Evolutionary conservation across 2,797 vertebrate genomes (phyloP), one percentile per base, ranked within the genome.

Genomic region (Sebastes wilsoni): DNA sequence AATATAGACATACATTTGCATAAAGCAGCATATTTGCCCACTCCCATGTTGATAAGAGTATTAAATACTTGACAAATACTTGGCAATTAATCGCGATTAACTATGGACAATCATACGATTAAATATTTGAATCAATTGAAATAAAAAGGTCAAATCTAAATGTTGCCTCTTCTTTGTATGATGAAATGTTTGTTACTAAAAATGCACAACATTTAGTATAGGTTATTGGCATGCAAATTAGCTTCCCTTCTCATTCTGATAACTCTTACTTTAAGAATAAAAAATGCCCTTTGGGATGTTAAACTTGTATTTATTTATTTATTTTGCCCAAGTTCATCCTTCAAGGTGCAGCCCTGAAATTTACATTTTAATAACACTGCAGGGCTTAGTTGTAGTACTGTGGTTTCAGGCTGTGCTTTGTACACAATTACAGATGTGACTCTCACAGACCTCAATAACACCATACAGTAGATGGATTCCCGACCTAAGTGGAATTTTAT

Each of bases 331-430:
- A 20, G 52, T 62, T 76, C 52, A 64, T 87, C 64, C 66, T 65
- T 68, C 42, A 54, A 66, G 61, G 46, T 67, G 32, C 56, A 32
- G 69, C 62, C 25, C 58, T 72, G 34, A 81, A 81, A 88, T 88
- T 78, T 85, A 78, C 82, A 89, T 91, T 86, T 85, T 73, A 85
- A 87, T 79, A 85, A 82, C 68, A 80, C 52, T 66, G 61, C 61
- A 68, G 74, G 61, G 78, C 65, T 87, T 81, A 80, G 77, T 72
- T 62, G 22, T 68, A 78, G 59, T 46, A 23, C 82, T 22, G 55
- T 58, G 74, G 56, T 46, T 71, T 73, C 77, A 81, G 67, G 49
- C 54, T 76, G 66, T 72, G 32, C 54, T 46, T 6, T 70, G 62
- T 82, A 46, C 46, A 83, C 54, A 76, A n/a, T n/a, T 65, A 77